Evolutionary conservation across 2,888 invertebrate species (phyloP), one percentile per base, ranked within the genome.

Genomic region (Vannuccia rotundouncinata): DNA sequence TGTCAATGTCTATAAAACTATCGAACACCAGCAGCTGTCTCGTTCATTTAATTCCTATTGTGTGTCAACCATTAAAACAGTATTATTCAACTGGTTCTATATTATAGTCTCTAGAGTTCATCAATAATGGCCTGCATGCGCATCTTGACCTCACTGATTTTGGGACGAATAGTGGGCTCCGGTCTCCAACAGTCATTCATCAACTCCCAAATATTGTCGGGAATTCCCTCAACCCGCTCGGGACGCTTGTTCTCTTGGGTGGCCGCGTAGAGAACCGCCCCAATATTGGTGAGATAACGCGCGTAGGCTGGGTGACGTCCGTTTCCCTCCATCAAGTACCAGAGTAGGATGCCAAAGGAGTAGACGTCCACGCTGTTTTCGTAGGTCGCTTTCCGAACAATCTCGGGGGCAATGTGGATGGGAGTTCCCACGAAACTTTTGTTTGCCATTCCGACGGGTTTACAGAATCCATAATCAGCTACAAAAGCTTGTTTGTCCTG

Each of bases 361-460:
- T 77, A 77, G 22, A 77, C 31, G 25, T 77, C 77, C 5, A 77
- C 59, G 27, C 27, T 45, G 25, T 74, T 1, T 27, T 30, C 22
- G 31, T 77, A 77, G 5, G 5, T 13, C 30, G 2, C 27, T 13
- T 74, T 77, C 25, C 5, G 27, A 1, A 77, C 25, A 25, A 77
- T 77, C 31, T 77, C 77, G 10, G 77, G 77, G 27, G 77, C 77
- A 1, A 77, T 77, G 27, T 77, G 77, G 17, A 45, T 30, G 1
- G 31, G 59, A 5, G 77, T 22, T 22, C 77, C 77, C 30, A 60
- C 77, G 27, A 5, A 30, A 13, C 31, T 31, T 5, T 25, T 31
- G 2, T 59, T 1, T 2, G 77, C 45, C 1, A 77, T 22, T 31
- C 1, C 77, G 1, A 10, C 1, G 1, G 77, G 31, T 45, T 77